Conservation (phyloP, 2,797 vertebrate genomes). For the Etheostoma perlongum region DNA sequence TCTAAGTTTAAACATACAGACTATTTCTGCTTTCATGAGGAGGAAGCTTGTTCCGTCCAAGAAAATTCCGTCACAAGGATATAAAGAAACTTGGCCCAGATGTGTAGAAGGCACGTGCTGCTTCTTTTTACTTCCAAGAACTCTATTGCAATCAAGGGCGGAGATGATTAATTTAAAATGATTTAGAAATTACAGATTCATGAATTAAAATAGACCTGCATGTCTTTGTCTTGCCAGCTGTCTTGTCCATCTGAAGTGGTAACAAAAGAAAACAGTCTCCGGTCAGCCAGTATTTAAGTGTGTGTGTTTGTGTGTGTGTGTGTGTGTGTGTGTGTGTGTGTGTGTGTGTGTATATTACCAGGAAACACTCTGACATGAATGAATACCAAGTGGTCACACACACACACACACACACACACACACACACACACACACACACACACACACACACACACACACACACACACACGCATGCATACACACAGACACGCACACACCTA, state of each 20-base stretch:
- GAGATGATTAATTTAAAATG: constrained; percentile 13
- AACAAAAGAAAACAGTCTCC: not conserved
- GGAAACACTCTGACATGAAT: constrained; percentile 31
- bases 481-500: not conserved
- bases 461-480: not conserved
- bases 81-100: constrained; percentile 24
- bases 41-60: constrained; percentile 41
- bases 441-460: too few species aligned
- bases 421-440: too few species aligned
- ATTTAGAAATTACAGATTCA: constrained; percentile 27
- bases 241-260: constrained; percentile 18
- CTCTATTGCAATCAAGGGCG: not conserved
- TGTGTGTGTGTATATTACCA: constrained; percentile 10
- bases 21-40: constrained; percentile 3
- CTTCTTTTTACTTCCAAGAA: not conserved
- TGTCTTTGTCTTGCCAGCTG: constrained; percentile 44
- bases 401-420: not conserved
- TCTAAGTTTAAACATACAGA: not conserved
- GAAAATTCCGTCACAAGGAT: not conserved
- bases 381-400: constrained; percentile 3
- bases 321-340: too few species aligned
- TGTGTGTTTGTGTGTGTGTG: not conserved
- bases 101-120: not conserved
- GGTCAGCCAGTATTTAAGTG: constrained; percentile 11
- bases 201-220: constrained; percentile 28